Base-by-base conservation (phyloP, 2,113 vertebrate species). In the Sigmodon hispidus region DNA sequence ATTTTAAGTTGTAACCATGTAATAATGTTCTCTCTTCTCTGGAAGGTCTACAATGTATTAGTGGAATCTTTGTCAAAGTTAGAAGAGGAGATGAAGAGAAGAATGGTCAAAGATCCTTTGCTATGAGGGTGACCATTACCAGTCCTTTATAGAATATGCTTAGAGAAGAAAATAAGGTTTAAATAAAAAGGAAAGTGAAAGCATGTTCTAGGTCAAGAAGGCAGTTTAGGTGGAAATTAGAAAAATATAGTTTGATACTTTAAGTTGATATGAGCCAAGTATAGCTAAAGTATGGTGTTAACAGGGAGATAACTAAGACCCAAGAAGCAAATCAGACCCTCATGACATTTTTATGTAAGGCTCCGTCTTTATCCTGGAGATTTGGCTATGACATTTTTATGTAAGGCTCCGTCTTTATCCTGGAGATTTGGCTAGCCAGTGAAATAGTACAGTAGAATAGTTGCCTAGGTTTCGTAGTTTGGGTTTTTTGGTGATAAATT, bases 1-100 rank as follows among this genome's bases (percentile, higher is more conserved):
- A 57, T 91, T 85, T 81, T 61, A 89, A 79, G 61, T 80, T 63
- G 91, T 91, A 65, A 16, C 87, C 31, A 89, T 75, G 45, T 73
- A 84, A 70, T 43, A 65, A 26, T 87, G 11, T 94, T 77, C 40
- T 87, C 40, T 22, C 17, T 52, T 79, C 43, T 79, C 15, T 43
- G 43, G 52, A 91, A 84, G 12, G 12, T 67, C 45, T 90, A 72
- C 29, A n/a, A 24, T 87, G 2, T 2, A 5, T 36, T 92, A 21
- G 65, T 93, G 70, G 80, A 9, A 59, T 24, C 94, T 93, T 81
- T 96, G 57, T 36, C n/a, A 85, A 6, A 29, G 21, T 73, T 87
- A 80, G 36, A 59, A 84, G 16, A 61, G 45, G 17, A n/a, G 26
- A 29, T 6, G 26, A 89, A 76, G 77, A 55, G 59, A 34, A 55